Conservation (phyloP, 1,140 invertebrate genomes). For the Drosophila parabipectinata region DNA sequence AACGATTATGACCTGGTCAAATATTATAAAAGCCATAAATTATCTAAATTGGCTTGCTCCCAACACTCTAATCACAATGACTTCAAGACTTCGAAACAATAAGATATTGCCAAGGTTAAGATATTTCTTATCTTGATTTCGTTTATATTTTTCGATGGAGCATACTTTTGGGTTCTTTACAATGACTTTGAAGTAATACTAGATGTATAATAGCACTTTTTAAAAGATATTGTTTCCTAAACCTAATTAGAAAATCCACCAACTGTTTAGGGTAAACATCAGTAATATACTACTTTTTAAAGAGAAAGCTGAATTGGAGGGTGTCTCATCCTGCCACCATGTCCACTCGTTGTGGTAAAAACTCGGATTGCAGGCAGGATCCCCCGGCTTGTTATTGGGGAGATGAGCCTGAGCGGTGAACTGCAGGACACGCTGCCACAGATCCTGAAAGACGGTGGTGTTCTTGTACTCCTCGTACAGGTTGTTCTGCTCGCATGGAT, state of each 20-base stretch:
- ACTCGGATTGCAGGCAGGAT: constrained; percentile 47
- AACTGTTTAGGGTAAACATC: not conserved
- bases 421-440: constrained; percentile 51
- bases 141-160: not conserved
- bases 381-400: constrained; percentile 58
- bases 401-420: constrained; percentile 43
- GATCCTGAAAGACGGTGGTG: constrained; percentile 34
- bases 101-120: not conserved
- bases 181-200: not conserved
- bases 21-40: constrained; percentile 5
- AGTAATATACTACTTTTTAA: not conserved
- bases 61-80: not conserved
- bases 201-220: not conserved
- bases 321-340: constrained; percentile 68
- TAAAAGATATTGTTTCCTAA: not conserved
- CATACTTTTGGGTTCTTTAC: not conserved
- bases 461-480: constrained; percentile 84
- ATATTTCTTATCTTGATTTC: not conserved
- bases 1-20: constrained; percentile 2
- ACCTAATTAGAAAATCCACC: constrained; percentile 1
- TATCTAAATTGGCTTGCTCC: not conserved
- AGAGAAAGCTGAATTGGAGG: not conserved
- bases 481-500: constrained; percentile 92
- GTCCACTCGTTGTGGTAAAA: constrained; percentile 70
- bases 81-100: not conserved